Evolutionary conservation across 2,113 vertebrate genomes (phyloP).

Genomic region (Microcebus murinus): DNA sequence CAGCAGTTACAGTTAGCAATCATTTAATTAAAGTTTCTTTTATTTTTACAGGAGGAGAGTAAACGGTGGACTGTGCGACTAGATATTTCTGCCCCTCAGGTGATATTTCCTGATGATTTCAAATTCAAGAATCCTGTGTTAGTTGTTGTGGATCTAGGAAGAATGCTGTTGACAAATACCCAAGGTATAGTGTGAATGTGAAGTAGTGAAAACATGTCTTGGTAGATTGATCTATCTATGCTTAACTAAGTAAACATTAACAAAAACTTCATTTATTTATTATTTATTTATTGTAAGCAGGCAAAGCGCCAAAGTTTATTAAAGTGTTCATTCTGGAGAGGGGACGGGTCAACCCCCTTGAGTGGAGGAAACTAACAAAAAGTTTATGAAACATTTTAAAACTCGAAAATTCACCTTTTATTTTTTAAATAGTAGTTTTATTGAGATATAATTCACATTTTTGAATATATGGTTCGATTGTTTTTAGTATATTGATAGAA

Average conservation of each 20-base stretch:
- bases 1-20: neutral
- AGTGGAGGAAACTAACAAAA: neutral
- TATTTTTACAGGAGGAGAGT: conserved; percentile 91
- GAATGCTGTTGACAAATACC: conserved; percentile 96
- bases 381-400: neutral
- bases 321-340: too few species aligned
- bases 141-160: conserved; percentile 96
- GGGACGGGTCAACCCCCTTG: too few species aligned
- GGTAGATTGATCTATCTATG: neutral
- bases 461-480: neutral
- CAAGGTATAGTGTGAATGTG: conserved; percentile 88
- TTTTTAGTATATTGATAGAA: neutral
- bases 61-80: conserved; percentile 97
- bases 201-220: neutral
- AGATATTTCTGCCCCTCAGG: conserved; percentile 98
- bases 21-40: neutral
- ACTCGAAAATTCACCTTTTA: neutral
- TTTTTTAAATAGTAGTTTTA: neutral
- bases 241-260: neutral
- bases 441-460: neutral
- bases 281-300: too few species aligned
- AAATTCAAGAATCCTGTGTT: conserved; percentile 94
- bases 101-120: conserved; percentile 98
- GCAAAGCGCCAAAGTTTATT: too few species aligned
- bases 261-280: too few species aligned